Base-by-base conservation (phyloP, 30 jellyfish, hydroid and myxozoan genomes). In the Aurelia aurita region DNA sequence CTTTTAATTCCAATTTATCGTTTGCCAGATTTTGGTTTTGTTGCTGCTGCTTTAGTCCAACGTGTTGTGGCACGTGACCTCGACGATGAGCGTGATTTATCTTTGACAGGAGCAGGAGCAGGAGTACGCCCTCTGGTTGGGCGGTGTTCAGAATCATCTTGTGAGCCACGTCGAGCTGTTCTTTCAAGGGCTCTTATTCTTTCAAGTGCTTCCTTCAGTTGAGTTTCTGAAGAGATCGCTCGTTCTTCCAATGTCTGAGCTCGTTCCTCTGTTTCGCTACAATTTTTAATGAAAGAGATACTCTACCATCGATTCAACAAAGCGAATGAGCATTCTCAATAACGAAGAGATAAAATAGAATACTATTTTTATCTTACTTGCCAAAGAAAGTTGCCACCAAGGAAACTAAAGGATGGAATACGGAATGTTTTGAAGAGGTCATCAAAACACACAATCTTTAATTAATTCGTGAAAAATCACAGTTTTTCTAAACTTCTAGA, bases 121-220 rank as follows among this genome's bases (percentile, higher is more conserved):
- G 51, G 9, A 8, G 51, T 15, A 9, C 15, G 15, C 9, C 9
- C 13, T 9, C 15, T 39, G 15, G 51, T 39, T 39, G 51, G 16
- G 15, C 51, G 51, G 7, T 8, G 15, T 39, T 39, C 51, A 8
- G 51, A 39, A 8, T 39, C 51, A 35, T 77, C 89, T 54, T 53
- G 91, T 1, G 91, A 81, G 45, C 69, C 62, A 26, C 91, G 91
- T 22, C 91, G 77, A 8, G 64, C 35, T 18, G 84, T 35, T 63
- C 98, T 79, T 61, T 85, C 98, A 16, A 91, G 91, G 9, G 88
- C 94, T 26, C 96, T 80, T 15, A 85, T 91, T 72, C 94, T 80
- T 51, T 91, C 95, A 34, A 74, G 69, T 1, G 98, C 96, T 53
- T 67, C 90, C 58, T 85, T 85, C 59, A 91, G 75, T 26, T 73